Conservation (phyloP, 2,113 vertebrate genomes). For the Pachycephala philippinensis region DNA sequence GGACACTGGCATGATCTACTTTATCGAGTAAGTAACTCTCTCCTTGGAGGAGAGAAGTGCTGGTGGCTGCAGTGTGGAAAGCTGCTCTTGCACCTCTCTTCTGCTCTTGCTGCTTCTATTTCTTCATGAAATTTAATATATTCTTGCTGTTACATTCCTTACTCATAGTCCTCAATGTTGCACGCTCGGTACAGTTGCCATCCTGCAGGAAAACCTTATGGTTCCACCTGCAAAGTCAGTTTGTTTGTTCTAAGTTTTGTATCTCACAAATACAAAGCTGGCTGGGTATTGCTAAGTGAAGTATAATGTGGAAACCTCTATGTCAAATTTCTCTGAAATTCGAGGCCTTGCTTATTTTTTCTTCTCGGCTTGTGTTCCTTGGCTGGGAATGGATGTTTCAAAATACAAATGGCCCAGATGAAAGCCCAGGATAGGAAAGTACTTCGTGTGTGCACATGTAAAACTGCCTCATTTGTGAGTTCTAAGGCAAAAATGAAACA, state of each 20-base stretch:
- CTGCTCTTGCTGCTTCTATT: neutral
- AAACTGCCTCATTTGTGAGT: neutral
- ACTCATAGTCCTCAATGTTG: neutral
- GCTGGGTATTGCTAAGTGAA: neutral
- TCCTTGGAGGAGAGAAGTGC: neutral
- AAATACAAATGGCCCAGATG: neutral
- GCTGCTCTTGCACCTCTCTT: neutral
- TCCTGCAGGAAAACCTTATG: accelerated
- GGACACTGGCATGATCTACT: conserved; percentile 96
- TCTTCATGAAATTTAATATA: neutral
- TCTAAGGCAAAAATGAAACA: neutral
- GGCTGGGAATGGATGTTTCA: neutral
- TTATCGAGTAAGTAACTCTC: conserved; percentile 89
- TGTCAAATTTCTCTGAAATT: neutral
- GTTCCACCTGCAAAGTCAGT: neutral
- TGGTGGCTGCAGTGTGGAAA: neutral
- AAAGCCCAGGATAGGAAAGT: neutral
- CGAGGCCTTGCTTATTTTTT: neutral
- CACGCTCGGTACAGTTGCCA: accelerated
- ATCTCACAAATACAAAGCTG: neutral
- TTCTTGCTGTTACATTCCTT: neutral
- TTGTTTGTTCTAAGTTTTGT: neutral
- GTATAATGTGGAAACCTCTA: neutral
- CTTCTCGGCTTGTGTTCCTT: neutral
- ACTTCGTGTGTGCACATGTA: neutral